Evolutionary conservation across 2,888 invertebrate species (phyloP), one percentile per base, ranked within the genome.

Genomic region (Nephrotoma flavescens): DNA sequence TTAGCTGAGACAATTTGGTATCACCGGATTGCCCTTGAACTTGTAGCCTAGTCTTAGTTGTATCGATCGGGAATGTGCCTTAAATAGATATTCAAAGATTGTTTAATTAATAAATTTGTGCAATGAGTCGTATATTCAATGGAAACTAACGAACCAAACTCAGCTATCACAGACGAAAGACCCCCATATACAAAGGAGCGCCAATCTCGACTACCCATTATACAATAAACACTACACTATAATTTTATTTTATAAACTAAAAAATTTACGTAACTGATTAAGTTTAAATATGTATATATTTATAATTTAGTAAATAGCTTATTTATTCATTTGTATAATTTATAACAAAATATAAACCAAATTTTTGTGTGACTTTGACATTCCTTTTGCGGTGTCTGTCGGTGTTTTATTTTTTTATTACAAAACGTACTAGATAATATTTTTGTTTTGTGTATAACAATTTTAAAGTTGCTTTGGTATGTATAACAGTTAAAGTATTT

Each of bases 1-100:
- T 95, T 42, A 97, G 92, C 89, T 94, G 93, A 86, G 96, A 94
- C 93, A 95, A 94, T 87, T 94, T 94, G 88, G 94, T 93, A 91
- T 96, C 96, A 88, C 96, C 94, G 90, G 94, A 95, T 92, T 98
- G 98, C 0, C 98, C 98, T 92, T 98, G 98, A 90, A 98, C 94
- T 93, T 98, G 98, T 41, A 98, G 94, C 88, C 98, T 94, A 31
- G 98, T 98, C 92, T 98, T 98, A 41, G 98, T 96, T 44, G 97
- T 97, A 91, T 98, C 98, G 89, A 98, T 96, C n/a, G 98, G 98
- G 92, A 98, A 98, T 71, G 98, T 98, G 88, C 98, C 98, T 97
- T 84, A 15, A 84, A 84, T 71, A 71, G 19, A 47, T 9, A 71
- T 31, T 31, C 31, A 31, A 31, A 31, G 1, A 31, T 31, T 31